Percentiles rank a stretch among this genome's conserved stretches.
Evolutionary conservation across 2,113 vertebrate species (phyloP).

Genomic region (Balaeniceps rex): DNA sequence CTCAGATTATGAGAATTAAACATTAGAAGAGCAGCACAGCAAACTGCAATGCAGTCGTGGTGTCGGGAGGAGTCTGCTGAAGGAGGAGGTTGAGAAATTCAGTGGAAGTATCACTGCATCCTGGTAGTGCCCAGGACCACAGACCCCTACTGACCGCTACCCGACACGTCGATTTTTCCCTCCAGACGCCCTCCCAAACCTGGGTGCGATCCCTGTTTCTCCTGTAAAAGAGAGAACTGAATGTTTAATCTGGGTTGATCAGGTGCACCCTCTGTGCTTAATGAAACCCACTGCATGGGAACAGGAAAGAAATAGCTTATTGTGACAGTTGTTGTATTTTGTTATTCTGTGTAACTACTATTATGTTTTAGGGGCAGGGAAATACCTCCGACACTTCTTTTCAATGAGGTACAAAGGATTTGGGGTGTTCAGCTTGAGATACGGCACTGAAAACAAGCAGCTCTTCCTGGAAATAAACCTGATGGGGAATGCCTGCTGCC

Average conservation of each 20-base stretch:
- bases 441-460: background rate
- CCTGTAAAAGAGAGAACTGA: background rate
- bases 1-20: background rate
- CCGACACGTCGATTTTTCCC: fast-evolving
- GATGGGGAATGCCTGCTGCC: fast-evolving
- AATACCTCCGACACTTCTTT: background rate
- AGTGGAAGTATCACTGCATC: background rate
- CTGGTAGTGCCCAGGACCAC: background rate
- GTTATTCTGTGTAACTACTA: background rate
- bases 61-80: background rate
- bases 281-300: background rate
- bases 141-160: background rate
- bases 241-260: background rate
- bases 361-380: background rate
- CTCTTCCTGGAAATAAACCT: background rate
- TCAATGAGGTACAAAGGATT: background rate
- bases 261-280: background rate
- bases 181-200: background rate
- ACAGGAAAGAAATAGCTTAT: background rate
- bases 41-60: background rate
- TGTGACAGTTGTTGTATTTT: background rate
- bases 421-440: background rate
- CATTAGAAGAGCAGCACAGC: background rate
- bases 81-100: background rate
- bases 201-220: background rate